Base-by-base conservation (phyloP, 2,888 invertebrate species). In the Meandrusa payeni region DNA sequence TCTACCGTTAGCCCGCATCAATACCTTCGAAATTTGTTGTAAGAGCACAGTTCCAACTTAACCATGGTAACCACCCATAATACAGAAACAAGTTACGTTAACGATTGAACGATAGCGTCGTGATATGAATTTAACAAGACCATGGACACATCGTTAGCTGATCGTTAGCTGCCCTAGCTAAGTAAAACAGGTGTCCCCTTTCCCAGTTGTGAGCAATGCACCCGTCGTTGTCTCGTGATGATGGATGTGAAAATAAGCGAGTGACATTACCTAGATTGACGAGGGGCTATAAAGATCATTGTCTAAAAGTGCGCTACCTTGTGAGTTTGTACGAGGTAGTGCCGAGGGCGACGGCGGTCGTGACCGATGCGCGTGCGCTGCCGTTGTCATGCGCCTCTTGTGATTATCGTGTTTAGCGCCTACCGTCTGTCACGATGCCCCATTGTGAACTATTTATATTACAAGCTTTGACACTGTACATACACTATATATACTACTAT, bases 301-400 rank as follows among this genome's bases (percentile, higher is more conserved):
- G 68, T 64, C 66, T 61, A 53, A 61, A 61, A 69, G 63, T 63
- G 68, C 58, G 63, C 57, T 52, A 59, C 59, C 52, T 56, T 51
- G 52, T 50, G 51, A 51, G 46, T 51, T 48, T 31, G 42, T 40
- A 31, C 46, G 60, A 51, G 52, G 57, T 59, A 57, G 57, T 15
- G 43, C 76, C 72, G 57, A 69, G 54, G 68, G 73, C 64, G 55
- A 36, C 38, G 32, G 45, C 57, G 63, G 59, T 83, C 85, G 85
- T 86, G 83, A 81, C 76, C 58, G 63, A 50, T 52, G 76, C 80
- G 83, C 80, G 79, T 79, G 82, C 76, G 69, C 64, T 57, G 61
- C 59, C 64, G 67, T 66, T 76, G 74, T 78, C 78, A 82, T 80
- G 81, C 74, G 75, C 80, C 76, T 78, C 80, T 79, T 75, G 70